Evolutionary conservation across 2,888 invertebrate genomes (phyloP), one percentile per base, ranked within the genome.

Genomic region (Noctua janthina): DNA sequence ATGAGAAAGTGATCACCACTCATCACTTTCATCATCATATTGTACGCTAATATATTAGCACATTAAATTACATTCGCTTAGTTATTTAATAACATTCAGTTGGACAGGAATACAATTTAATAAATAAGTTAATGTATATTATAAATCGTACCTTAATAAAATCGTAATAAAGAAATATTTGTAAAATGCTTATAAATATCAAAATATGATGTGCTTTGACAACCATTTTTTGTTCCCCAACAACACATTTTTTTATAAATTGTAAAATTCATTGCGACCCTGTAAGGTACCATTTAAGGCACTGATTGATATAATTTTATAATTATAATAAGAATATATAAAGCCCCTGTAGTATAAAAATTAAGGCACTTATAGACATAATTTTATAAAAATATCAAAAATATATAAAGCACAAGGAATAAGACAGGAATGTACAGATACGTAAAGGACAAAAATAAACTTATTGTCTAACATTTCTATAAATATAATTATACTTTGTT

Each of bases 391-490:
- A 64, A 75, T 51, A 72, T 71, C 17, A 76, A 73, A 23, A 68
- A 4, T 54, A 56, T 69, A 81, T 64, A 43, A 43, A 43, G 43
- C 7, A 78, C 29, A 71, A 84, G 87, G 85, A 82, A 88, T 78
- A 86, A 77, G 54, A 75, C 43, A 78, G 87, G 87, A 87, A 87
- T 87, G 87, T 87, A 82, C 17, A 87, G 78, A 79, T 85, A 79
- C 59, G 11, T 39, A 39, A 74, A 76, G 79, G 79, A 85, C 29
- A 86, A 87, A 87, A 78, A 85, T 87, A 78, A 71, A 29, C 77
- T 84, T 87, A 79, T 68, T 29, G 70, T 64, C 64, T 78, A 79
- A 2, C 8, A 29, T 74, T 62, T n/a, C 20, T 54, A 69, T 7
- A 49, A 73, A 75, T 43, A 68, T 49, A 70, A 13, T 64, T 68